phyloP scores from a whole-genome alignment of 2,888 invertebrate species.

The Conomelus anceps region DNA sequence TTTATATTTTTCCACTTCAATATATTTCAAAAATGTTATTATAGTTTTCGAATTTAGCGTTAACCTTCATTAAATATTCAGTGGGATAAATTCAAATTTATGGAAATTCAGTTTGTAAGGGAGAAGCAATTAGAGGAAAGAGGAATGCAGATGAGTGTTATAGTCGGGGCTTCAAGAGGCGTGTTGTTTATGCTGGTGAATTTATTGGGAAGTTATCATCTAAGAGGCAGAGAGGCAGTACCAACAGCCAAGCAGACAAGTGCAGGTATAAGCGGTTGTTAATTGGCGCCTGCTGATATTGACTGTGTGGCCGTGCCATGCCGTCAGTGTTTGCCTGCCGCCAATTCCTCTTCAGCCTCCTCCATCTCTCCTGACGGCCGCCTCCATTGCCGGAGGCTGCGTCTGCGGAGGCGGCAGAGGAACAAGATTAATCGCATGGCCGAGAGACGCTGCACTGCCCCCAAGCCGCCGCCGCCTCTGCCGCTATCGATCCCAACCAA shows the following conservation, averaged over 20 bases:
- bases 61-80: not conserved
- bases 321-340: conserved; percentile 25
- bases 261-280: not conserved
- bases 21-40: not conserved
- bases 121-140: not conserved
- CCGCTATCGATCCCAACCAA: not conserved
- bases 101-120: not conserved
- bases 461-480: not conserved
- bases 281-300: not conserved
- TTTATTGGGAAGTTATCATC: not conserved
- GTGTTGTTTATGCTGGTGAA: not conserved
- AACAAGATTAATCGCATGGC: not conserved
- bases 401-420: not conserved
- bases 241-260: not conserved
- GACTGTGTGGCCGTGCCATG: conserved; percentile 16
- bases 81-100: not conserved
- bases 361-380: not conserved
- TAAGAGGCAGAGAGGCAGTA: not conserved
- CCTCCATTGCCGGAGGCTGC: not conserved
- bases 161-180: not conserved
- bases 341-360: conserved; percentile 21
- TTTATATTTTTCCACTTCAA: too few species aligned
- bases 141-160: not conserved
- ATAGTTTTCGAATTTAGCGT: not conserved
- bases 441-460: not conserved